These are phyloP conservation scores for Phengaris alcon DNA, from an alignment of 2,888 invertebrate species.

Conservation along the genomic window DNA sequence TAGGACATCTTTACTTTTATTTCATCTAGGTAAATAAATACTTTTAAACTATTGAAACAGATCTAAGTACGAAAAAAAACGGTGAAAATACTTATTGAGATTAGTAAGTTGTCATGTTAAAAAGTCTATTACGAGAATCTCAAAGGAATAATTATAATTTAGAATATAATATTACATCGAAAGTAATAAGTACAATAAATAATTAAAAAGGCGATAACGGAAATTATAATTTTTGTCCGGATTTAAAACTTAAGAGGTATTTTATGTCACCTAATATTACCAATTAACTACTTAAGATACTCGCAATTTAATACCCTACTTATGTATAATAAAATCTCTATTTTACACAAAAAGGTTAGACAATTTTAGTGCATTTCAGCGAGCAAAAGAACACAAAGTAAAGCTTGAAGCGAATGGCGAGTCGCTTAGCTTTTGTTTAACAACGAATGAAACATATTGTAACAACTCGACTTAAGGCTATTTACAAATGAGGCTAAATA, in stretches of 20 bases:
- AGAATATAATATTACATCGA: neutral
- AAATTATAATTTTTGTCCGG: neutral
- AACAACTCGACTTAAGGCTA: constrained; percentile 70
- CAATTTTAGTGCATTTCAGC: constrained; percentile 25
- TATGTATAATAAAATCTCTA: constrained; percentile 25
- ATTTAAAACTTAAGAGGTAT: neutral
- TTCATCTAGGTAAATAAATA: neutral
- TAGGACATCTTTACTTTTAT: constrained; percentile 11
- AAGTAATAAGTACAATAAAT: neutral
- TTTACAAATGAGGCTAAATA: constrained; percentile 77
- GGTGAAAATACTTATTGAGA: too few species aligned
- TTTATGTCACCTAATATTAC: neutral
- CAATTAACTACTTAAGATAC: neutral
- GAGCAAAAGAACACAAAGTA: constrained; percentile 33
- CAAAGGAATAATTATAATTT: neutral
- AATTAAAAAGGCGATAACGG: neutral
- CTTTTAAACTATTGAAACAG: neutral
- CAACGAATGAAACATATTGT: constrained; percentile 64
- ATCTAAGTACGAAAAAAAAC: neutral
- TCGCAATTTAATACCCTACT: constrained; percentile 11
- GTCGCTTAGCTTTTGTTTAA: constrained; percentile 61
- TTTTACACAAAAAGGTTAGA: constrained; percentile 22
- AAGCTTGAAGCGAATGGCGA: constrained; percentile 35
- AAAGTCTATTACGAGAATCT: neutral
- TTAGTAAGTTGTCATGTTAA: neutral